Percentiles rank a stretch among this genome's conserved stretches.
Evolutionary conservation across 2,797 vertebrate genomes (phyloP).

Genomic region (Harpagifer antarcticus): DNA sequence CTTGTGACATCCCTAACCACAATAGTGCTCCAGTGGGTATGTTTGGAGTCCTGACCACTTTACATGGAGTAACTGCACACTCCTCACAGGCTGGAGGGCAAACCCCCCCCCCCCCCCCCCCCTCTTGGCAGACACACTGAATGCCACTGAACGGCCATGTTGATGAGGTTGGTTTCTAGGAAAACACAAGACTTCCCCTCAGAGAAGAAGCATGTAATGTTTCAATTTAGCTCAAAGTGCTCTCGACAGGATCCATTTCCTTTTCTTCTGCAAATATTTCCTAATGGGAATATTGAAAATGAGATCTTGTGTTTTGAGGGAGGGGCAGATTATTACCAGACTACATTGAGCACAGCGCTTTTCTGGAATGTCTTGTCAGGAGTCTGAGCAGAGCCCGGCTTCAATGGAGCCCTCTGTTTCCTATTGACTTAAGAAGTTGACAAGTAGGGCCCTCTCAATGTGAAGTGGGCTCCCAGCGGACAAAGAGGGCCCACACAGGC

Average conservation of each 20-base stretch:
- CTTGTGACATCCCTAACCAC: background rate
- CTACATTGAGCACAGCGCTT: constrained; percentile 66
- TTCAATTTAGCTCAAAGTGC: constrained; percentile 52
- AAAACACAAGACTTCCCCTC: constrained; percentile 45
- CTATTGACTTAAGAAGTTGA: constrained; percentile 82
- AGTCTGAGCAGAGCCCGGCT: constrained; percentile 63
- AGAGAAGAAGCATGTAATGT: constrained; percentile 59
- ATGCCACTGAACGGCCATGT: constrained; percentile 68
- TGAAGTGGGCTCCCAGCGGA: constrained; percentile 79
- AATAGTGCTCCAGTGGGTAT: background rate
- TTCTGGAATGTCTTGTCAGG: constrained; percentile 80
- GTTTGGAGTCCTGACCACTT: constrained; percentile 32
- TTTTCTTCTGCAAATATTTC: constrained; percentile 45
- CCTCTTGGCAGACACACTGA: constrained; percentile 63
- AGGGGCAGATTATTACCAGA: constrained; percentile 52
- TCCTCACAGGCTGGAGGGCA: constrained; percentile 37
- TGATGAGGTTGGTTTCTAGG: constrained; percentile 47
- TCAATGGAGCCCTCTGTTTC: constrained; percentile 85
- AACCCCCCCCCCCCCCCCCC: constrained; percentile 36
- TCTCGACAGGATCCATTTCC: constrained; percentile 57
- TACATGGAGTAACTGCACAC: constrained; percentile 32
- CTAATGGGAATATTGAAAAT: constrained; percentile 66
- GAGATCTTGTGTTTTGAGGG: constrained; percentile 58
- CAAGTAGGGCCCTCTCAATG: constrained; percentile 80
- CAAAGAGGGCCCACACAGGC: constrained; percentile 82